Evolutionary conservation across 2,888 invertebrate species (phyloP).

Genomic region (Bugula neritina): DNA sequence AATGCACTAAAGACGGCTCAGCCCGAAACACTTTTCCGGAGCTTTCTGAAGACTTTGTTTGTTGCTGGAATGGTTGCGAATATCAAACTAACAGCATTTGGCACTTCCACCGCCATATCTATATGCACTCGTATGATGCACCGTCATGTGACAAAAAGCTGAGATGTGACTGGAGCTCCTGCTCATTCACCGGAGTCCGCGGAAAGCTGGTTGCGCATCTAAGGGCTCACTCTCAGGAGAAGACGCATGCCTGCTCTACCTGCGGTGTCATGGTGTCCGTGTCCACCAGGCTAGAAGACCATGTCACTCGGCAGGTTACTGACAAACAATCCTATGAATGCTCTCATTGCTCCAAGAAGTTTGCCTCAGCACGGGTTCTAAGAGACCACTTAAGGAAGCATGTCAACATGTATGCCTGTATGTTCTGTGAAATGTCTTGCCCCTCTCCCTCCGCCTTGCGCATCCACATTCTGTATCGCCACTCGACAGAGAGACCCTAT

Average conservation of each 20-base stretch:
- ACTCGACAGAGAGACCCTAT: constrained; percentile 6
- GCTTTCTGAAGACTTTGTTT: neutral
- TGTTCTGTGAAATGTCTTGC: constrained; percentile 22
- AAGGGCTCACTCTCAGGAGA: neutral
- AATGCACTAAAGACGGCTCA: neutral
- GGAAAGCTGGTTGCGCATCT: neutral
- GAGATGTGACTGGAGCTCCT: constrained; percentile 11
- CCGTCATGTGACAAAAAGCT: neutral
- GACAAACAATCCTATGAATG: neutral
- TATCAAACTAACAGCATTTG: neutral
- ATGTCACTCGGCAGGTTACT: neutral
- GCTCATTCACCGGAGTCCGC: neutral
- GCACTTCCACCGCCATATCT: neutral
- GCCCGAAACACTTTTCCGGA: neutral
- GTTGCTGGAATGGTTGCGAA: constrained; percentile 6
- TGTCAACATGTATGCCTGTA: constrained; percentile 23
- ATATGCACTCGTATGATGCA: neutral
- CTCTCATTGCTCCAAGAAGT: constrained; percentile 23
- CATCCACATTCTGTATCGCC: constrained; percentile 18
- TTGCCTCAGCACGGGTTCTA: neutral
- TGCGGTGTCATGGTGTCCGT: neutral
- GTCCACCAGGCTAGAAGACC: neutral
- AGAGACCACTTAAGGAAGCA: constrained; percentile 13
- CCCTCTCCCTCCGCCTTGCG: constrained; percentile 8
- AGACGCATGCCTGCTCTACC: neutral